Base-by-base conservation (phyloP, 2,113 vertebrate genomes). In the Climacteris rufus region DNA sequence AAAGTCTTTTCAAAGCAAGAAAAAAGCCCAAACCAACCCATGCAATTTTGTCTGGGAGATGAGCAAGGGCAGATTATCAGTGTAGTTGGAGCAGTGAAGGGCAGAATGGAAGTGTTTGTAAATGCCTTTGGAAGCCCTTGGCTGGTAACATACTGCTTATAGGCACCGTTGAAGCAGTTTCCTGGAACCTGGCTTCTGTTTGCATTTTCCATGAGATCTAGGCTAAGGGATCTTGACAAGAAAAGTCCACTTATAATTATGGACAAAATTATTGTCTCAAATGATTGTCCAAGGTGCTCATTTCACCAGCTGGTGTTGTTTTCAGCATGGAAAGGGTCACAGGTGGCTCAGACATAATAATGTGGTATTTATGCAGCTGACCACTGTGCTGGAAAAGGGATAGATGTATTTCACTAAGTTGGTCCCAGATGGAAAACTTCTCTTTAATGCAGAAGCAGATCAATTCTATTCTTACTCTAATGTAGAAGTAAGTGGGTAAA, bases 391-490 rank as follows among this genome's bases (percentile, higher is more conserved):
- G 77, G 69, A 64, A 82, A 82, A 84, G 22, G n/a, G 22, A 15
- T 50, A 61, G 33, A 49, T 82, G 17, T 39, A 52, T 82, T 89
- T 68, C 37, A 65, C 53, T 75, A 47, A 40, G 42, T 54, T 79
- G 37, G 25, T 76, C 70, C 31, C 53, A 28, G n/a, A 71, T 22
- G 25, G 22, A 75, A 84, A 70, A 33, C 13, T 81, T 76, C 45
- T 72, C 18, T 83, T 53, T 71, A 78, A 68, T 60, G 37, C 44
- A 82, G 40, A 87, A 28, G 17, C 6, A 84, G 16, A 56, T 75
- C 31, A 84, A 70, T 71, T 69, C 30, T 75, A 13, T 68, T 79
- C 49, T 72, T 97, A 95, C 84, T 95, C 60, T 94, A 97, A 93
- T 83, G 56, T 68, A 96, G 85, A 95, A 94, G n/a, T 40, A 96